Evolutionary conservation across 1,140 invertebrate genomes (phyloP), one percentile per base, ranked within the genome.

Genomic region (Pogonomyrmex barbatus): DNA sequence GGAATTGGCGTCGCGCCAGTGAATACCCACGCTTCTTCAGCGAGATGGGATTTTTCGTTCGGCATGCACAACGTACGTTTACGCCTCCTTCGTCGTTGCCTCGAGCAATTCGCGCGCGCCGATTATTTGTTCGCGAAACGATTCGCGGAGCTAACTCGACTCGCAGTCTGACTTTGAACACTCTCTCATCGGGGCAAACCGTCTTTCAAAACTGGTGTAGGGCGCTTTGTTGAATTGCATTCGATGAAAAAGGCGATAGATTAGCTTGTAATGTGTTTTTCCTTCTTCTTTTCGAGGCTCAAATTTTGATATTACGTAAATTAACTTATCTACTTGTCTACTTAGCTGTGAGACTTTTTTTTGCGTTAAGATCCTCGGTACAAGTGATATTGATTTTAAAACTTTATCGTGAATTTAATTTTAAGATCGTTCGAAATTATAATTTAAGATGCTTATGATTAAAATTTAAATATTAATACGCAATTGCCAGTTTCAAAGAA

Each of bases 1-100:
- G 88, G 88, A 90, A 90, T 90, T 90, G 89, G 89, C 79, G 50
- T 47, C 67, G 81, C 75, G 88, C 89, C 89, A 90, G 89, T 81
- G 88, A 90, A 88, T 90, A 70, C 82, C 54, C 88, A 70, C 82
- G 89, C 68, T 81, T 90, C 81, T 85, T 90, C 70, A 17, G 63
- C 56, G 63, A 87, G 70, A 87, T 87, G 56, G 68, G 81, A 90
- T 90, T 88, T 90, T 81, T 88, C 88, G 76, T 89, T 76, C 86
- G 68, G 58, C 68, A 85, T 88, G 88, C 73, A 87, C 73, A 54
- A 77, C 58, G 71, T 65, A 82, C 76, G 71, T 89, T 89, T 75
- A 54, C 85, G 71, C 71, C 65, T 71, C 75, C 24, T 24, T 9
- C 50, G 56, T 33, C 68, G 50, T 67, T 77, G 56, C 30, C 2